Evolutionary conservation across 1,140 invertebrate species (phyloP), one percentile per base, ranked within the genome.

Genomic region (Papilio dardanus): DNA sequence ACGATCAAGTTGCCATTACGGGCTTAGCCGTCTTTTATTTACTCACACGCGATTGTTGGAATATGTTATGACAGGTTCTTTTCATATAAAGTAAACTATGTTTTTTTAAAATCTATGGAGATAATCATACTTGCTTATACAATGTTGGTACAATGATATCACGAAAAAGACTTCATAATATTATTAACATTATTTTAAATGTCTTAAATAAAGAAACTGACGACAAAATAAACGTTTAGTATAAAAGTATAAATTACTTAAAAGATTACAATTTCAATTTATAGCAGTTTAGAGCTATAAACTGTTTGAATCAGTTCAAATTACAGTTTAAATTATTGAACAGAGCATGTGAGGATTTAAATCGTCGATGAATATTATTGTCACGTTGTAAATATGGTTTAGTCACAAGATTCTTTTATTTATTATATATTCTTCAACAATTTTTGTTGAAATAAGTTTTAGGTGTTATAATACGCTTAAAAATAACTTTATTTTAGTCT

Each of bases 1-100:
- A 83, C 80, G 85, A 82, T 86, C 83, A 78, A 67, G 50, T 74
- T 71, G 66, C 78, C 86, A 81, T 90, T 89, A 87, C 88, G 81
- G 83, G 82, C 84, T 88, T 81, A 62, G 54, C 54, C 54, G 54
- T 62, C 54, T 62, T 62, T 62, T 62, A 62, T 62, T 62, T 62
- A 62, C 21, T 62, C 54, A 62, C 54, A 62, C 54, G 54, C 24
- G 54, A 62, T 62, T 62, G 54, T 62, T 24, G 54, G 54, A 28
- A 62, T 62, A 62, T 62, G 54, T 62, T 30, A 62, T 62, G 54
- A 62, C 24, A 30, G n/a, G 19, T 67, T 67, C 35, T 35, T 66
- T 65, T 24, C n/a, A 33, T n/a, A 35, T 67, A 31, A 30, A 30
- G 30, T 62, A 28, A 30, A 62, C 24, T n/a, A n/a, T n/a, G n/a